Conservation (phyloP, 1,140 invertebrate species). For the Halictus rubicundus region DNA sequence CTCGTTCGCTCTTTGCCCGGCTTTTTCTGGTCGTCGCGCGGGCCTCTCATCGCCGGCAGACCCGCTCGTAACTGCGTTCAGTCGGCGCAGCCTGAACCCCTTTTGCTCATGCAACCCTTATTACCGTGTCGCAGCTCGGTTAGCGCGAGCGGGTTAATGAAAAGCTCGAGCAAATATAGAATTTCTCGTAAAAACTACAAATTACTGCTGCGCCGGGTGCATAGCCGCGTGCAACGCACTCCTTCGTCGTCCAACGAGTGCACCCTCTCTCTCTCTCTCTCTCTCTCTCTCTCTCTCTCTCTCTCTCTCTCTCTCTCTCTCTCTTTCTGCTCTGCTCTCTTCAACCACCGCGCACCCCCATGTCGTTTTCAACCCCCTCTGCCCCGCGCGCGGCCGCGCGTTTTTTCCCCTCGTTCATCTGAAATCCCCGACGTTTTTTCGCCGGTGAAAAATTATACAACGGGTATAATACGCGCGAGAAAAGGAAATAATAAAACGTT, state of each 20-base stretch:
- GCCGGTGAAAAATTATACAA: conserved; percentile 50
- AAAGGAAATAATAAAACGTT: conserved; percentile 51
- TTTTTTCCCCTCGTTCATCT: background rate
- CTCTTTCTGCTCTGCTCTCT: no score
- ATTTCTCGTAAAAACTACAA: conserved; percentile 68
- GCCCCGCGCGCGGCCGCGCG: no score
- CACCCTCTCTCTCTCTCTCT: background rate
- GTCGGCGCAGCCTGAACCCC: conserved; percentile 38
- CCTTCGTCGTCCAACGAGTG: background rate
- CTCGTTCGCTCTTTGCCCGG: conserved; percentile 8
- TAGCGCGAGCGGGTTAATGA: conserved; percentile 68
- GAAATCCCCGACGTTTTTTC: conserved; percentile 31
- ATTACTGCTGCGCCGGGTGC: conserved; percentile 57
- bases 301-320: no score
- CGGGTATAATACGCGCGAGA: conserved; percentile 54
- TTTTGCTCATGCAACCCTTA: conserved; percentile 58
- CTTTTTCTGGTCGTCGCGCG: conserved; percentile 11
- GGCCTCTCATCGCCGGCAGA: background rate
- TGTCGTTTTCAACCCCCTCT: background rate
- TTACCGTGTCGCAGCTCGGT: conserved; percentile 67
- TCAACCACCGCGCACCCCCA: no score
- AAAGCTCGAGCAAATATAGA: conserved; percentile 69
- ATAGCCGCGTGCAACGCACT: conserved; percentile 36
- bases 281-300: no score
- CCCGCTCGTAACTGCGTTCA: conserved; percentile 51